A percentile compares a stretch with the other conserved stretches of the same genome.
phyloP scores from a whole-genome alignment of 1,140 invertebrate genomes.

The Neodiprion fabricii region DNA sequence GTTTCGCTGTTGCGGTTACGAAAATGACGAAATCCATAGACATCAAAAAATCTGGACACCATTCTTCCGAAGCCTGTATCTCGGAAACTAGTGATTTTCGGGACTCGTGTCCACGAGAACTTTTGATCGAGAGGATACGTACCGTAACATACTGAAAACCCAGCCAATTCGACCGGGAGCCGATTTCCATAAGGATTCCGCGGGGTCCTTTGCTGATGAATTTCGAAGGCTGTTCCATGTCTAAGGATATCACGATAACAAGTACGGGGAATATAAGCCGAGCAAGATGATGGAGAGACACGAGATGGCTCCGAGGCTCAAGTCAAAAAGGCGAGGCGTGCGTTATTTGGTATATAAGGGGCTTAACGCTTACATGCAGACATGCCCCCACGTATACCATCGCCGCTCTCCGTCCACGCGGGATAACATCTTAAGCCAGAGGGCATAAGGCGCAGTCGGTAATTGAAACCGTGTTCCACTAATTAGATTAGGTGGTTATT shows the following conservation, averaged over 20 bases:
- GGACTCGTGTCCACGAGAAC: too few species aligned
- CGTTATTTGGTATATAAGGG: conserved; percentile 1
- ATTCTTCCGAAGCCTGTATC: too few species aligned
- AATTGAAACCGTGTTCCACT: conserved; percentile 7
- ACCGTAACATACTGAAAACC: too few species aligned
- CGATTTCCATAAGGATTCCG: too few species aligned
- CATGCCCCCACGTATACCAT: background rate
- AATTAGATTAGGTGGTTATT: background rate
- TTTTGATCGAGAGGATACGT: too few species aligned
- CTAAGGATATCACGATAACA: background rate
- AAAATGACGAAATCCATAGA: too few species aligned
- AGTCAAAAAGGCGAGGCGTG: conserved; percentile 4
- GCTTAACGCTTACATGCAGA: background rate
- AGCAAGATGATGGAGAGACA: background rate
- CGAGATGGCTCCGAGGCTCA: background rate
- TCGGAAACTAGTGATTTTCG: too few species aligned
- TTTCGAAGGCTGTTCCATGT: too few species aligned
- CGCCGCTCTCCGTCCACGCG: background rate
- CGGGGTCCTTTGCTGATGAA: too few species aligned
- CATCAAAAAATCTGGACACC: too few species aligned
- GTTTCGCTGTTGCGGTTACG: too few species aligned
- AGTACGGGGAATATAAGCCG: background rate
- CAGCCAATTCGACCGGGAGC: too few species aligned
- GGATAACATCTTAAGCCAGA: conserved; percentile 7
- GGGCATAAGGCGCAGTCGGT: background rate